Percentiles rank a stretch among this genome's conserved stretches.
phyloP scores from a whole-genome alignment of 2,888 invertebrate genomes.

The Agelastica alni region DNA sequence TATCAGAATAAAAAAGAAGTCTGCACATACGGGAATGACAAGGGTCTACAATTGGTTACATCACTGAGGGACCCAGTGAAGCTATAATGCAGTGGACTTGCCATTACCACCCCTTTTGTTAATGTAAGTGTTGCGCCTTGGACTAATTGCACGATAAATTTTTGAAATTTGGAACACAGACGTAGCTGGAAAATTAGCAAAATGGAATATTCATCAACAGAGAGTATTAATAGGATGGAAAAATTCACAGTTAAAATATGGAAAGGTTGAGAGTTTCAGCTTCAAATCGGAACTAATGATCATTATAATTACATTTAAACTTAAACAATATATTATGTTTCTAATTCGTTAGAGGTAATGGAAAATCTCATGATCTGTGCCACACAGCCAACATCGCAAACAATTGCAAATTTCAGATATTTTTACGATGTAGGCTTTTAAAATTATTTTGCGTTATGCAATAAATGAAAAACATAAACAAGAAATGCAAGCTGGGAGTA shows the following conservation, averaged over 20 bases:
- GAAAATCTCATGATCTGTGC: background rate
- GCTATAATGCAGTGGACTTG: background rate
- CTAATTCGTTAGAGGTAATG: no score
- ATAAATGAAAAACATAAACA: slow-evolving; percentile 18
- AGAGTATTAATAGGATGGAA: slow-evolving; percentile 20
- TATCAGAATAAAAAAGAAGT: background rate
- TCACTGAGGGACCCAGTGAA: background rate
- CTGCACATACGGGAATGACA: background rate
- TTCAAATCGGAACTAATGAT: background rate
- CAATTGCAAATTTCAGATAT: background rate
- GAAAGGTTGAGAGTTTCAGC: no score
- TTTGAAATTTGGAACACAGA: slow-evolving; percentile 21
- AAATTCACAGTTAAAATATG: slow-evolving; percentile 8
- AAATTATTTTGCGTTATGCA: slow-evolving; percentile 7
- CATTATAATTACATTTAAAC: no score
- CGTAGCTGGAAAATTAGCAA: slow-evolving; percentile 18
- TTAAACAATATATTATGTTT: no score
- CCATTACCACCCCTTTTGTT: slow-evolving; percentile 13
- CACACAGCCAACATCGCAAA: background rate
- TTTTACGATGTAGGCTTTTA: slow-evolving; percentile 1
- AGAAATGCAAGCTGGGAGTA: slow-evolving; percentile 12
- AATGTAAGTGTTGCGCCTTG: slow-evolving; percentile 21
- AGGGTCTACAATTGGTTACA: background rate
- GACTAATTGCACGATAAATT: slow-evolving; percentile 23
- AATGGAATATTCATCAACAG: slow-evolving; percentile 25